Conservation (phyloP, 2,113 vertebrate genomes). For the Charadrius vociferus region DNA sequence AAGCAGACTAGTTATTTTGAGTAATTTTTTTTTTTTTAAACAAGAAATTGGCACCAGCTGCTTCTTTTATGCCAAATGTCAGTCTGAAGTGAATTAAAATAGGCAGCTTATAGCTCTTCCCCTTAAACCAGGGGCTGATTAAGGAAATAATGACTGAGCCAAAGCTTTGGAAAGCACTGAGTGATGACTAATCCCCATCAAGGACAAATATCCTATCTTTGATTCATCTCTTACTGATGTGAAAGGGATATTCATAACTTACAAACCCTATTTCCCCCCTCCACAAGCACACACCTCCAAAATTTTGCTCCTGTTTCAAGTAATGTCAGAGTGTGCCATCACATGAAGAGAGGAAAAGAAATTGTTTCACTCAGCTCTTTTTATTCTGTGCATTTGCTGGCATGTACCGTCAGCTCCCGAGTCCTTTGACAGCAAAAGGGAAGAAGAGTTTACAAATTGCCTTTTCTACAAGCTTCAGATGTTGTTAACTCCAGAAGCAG, state of each 20-base stretch:
- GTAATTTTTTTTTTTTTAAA: slow-evolving; percentile 44
- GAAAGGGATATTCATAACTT: slow-evolving; percentile 8
- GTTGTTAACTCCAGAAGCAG: not conserved
- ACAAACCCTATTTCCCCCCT: not conserved
- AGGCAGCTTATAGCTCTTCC: slow-evolving; percentile 33
- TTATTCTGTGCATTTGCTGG: not conserved
- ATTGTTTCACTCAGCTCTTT: not conserved
- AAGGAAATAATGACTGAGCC: slow-evolving; percentile 40
- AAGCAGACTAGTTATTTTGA: slow-evolving; percentile 67
- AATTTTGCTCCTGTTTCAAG: not conserved
- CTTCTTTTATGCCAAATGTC: slow-evolving; percentile 42
- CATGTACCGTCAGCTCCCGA: not conserved
- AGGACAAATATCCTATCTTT: slow-evolving; percentile 22
- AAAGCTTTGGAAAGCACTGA: not conserved
- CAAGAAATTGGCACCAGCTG: slow-evolving; percentile 55
- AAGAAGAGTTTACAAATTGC: not conserved
- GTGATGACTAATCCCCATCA: slow-evolving; percentile 26
- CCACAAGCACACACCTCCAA: not conserved
- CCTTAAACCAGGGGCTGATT: slow-evolving; percentile 33
- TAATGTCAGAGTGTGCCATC: not conserved
- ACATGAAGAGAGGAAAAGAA: not conserved
- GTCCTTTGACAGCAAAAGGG: not conserved
- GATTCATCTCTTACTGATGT: slow-evolving; percentile 15
- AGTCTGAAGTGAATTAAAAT: slow-evolving; percentile 29
- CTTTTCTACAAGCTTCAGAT: not conserved